A percentile compares a stretch with the other conserved stretches of the same genome.
Evolutionary conservation across 2,888 invertebrate genomes (phyloP).

Genomic region (Drosophila kuntzei): DNA sequence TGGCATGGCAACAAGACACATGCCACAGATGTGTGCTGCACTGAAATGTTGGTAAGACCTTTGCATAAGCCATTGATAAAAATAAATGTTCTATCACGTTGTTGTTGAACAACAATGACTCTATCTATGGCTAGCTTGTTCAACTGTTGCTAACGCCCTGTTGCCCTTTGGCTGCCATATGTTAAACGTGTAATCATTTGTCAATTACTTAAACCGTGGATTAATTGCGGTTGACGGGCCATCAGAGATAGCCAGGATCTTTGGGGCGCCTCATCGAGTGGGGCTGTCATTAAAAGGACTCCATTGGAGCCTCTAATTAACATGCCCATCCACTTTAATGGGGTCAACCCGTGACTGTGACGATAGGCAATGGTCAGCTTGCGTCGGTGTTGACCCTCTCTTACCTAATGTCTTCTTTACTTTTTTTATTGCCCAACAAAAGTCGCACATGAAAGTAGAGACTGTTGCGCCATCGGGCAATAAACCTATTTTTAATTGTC

Average conservation of each 20-base stretch:
- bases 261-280: constrained; percentile 34
- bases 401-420: constrained; percentile 21
- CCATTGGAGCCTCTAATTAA: constrained; percentile 59
- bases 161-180: constrained; percentile 39
- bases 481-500: constrained; percentile 36
- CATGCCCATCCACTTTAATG: constrained; percentile 52
- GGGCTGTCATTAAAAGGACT: constrained; percentile 64
- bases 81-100: constrained; percentile 21
- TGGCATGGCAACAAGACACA: constrained; percentile 36
- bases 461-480: constrained; percentile 34
- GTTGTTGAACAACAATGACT: constrained; percentile 13
- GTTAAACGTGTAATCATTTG: constrained; percentile 74
- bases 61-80: constrained; percentile 67
- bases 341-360: constrained; percentile 23
- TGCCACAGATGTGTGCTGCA: constrained; percentile 53
- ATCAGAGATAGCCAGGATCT: constrained; percentile 55
- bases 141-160: constrained; percentile 31
- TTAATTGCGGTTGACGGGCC: constrained; percentile 66
- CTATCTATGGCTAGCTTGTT: constrained; percentile 16
- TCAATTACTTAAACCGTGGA: constrained; percentile 77
- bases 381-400: constrained; percentile 38
- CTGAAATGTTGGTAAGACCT: constrained; percentile 17
- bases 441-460: constrained; percentile 39
- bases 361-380: constrained; percentile 31
- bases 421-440: constrained; percentile 37